Percentiles rank a stretch among this genome's conserved stretches.
Conservation (phyloP, 2,113 vertebrate genomes). For the Tenrec ecaudatus region DNA sequence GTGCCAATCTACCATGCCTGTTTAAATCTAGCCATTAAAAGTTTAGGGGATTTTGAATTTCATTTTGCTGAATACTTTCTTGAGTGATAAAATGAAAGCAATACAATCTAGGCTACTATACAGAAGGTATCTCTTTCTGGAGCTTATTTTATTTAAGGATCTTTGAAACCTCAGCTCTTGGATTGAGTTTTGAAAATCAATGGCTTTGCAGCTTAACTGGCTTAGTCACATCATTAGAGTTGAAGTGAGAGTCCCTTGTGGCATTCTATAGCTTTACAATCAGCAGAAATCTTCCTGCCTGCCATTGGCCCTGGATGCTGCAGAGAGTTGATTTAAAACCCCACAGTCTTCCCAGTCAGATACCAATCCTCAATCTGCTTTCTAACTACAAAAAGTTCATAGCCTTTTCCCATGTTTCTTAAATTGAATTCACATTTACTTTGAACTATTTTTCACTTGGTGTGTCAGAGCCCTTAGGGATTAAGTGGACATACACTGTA, state of each 20-base stretch:
- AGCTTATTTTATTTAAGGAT: constrained; percentile 15
- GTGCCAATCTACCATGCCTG: not conserved
- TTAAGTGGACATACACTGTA: not conserved
- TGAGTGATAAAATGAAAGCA: not conserved
- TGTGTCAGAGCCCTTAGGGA: not conserved
- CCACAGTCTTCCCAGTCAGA: not conserved
- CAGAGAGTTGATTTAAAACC: not conserved
- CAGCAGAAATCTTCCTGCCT: not conserved
- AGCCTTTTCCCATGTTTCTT: not conserved
- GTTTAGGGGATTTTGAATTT: not conserved
- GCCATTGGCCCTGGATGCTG: not conserved
- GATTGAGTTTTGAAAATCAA: not conserved
- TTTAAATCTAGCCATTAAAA: not conserved
- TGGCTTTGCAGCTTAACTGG: not conserved
- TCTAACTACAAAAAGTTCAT: not conserved
- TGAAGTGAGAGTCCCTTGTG: not conserved
- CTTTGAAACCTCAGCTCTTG: not conserved
- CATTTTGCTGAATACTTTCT: not conserved
- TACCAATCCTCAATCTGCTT: not conserved
- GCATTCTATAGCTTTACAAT: not conserved
- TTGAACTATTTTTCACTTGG: not conserved
- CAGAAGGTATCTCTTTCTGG: not conserved
- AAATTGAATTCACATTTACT: not conserved
- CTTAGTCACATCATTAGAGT: not conserved
- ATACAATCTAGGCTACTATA: not conserved